Evolutionary conservation across 1,140 invertebrate species (phyloP).

Genomic region (Leptinotarsa lineolata): DNA sequence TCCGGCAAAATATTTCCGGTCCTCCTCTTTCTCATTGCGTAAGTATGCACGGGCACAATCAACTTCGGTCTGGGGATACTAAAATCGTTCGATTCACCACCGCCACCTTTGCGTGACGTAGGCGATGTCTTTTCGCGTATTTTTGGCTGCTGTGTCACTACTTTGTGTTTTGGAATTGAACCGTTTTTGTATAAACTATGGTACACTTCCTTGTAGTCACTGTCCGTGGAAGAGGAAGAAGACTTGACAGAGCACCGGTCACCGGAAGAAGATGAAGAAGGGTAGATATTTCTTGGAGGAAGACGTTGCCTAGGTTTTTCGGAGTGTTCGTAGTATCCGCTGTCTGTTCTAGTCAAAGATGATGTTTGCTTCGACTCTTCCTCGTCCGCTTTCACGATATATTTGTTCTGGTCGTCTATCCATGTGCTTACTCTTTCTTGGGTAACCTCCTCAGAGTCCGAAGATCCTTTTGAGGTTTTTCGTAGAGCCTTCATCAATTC

Average conservation of each 20-base stretch:
- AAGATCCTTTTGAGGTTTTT: constrained; percentile 23
- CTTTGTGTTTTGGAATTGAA: constrained; percentile 43
- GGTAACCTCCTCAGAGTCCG: constrained; percentile 36
- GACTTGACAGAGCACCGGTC: constrained; percentile 26
- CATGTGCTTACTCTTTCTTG: constrained; percentile 45
- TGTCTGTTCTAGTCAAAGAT: constrained; percentile 46
- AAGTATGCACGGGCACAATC: constrained; percentile 85
- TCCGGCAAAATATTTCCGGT: constrained; percentile 68
- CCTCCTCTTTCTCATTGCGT: constrained; percentile 73
- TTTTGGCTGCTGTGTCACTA: constrained; percentile 12
- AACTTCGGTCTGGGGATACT: constrained; percentile 80
- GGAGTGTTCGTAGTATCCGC: constrained; percentile 48
- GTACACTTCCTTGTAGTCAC: constrained; percentile 34
- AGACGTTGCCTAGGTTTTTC: constrained; percentile 51
- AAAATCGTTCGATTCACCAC: constrained; percentile 63
- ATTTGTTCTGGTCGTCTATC: constrained; percentile 51
- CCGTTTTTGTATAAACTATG: constrained; percentile 55
- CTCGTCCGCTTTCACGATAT: constrained; percentile 30
- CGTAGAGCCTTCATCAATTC: constrained; percentile 28
- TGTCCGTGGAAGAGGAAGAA: background rate
- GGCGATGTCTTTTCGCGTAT: constrained; percentile 46
- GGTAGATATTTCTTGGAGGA: constrained; percentile 49
- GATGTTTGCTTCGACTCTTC: constrained; percentile 21
- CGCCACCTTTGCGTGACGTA: constrained; percentile 56
- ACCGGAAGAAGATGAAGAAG: constrained; percentile 37